Percentiles rank a stretch among this genome's conserved stretches.
Evolutionary conservation across 2,888 invertebrate genomes (phyloP).

Genomic region (Lottia gigantea): DNA sequence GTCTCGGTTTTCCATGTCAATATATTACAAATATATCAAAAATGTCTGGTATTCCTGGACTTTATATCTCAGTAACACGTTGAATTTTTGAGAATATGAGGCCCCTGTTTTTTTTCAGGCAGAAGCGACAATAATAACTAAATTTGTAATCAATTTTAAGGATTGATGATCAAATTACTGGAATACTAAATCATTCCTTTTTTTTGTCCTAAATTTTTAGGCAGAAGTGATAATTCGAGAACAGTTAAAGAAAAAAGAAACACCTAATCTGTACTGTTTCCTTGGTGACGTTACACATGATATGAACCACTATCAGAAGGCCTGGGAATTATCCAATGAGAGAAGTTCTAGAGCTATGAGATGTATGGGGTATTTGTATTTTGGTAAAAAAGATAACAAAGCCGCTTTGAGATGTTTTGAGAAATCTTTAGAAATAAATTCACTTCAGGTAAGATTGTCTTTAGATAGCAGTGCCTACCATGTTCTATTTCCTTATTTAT

Average conservation of each 20-base stretch:
- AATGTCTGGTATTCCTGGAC: too few relatives aligned
- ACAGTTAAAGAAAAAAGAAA: conserved; percentile 80
- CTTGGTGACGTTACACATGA: conserved; percentile 91
- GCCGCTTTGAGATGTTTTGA: conserved; percentile 85
- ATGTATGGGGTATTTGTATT: conserved; percentile 79
- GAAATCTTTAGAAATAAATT: conserved; percentile 85
- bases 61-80: too few relatives aligned
- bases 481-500: too few relatives aligned
- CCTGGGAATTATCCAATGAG: conserved; percentile 88
- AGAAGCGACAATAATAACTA: too few relatives aligned
- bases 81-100: too few relatives aligned
- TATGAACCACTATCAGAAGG: conserved; percentile 83
- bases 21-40: too few relatives aligned
- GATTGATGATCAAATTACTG: too few relatives aligned
- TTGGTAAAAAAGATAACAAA: conserved; percentile 72
- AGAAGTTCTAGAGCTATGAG: conserved; percentile 87
- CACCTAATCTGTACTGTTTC: conserved; percentile 87
- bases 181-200: too few relatives aligned
- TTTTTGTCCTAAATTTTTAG: conserved; percentile 65
- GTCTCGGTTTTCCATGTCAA: too few relatives aligned
- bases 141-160: too few relatives aligned
- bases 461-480: too few relatives aligned
- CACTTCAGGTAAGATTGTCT: conserved; percentile 77
- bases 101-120: too few relatives aligned
- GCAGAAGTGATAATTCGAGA: conserved; percentile 89